Percentiles rank a stretch among this genome's conserved stretches.
Evolutionary conservation across 2,113 vertebrate species (phyloP).

Genomic region (Copsychus sechellarum): DNA sequence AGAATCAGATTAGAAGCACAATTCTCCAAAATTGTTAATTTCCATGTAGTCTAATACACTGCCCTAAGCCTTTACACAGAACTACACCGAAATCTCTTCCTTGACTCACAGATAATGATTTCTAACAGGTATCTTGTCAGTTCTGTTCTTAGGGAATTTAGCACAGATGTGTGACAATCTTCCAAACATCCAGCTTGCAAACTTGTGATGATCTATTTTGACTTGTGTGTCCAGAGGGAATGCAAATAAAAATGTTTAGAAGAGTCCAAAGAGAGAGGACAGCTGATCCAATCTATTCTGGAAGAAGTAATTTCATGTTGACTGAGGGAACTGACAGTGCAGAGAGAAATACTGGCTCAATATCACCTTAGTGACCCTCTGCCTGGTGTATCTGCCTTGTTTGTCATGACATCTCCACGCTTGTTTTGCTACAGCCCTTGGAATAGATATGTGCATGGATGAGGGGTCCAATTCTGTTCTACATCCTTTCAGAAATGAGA

Average conservation of each 20-base stretch:
- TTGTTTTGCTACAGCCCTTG: neutral
- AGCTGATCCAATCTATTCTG: neutral
- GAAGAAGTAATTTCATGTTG: neutral
- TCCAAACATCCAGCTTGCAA: neutral
- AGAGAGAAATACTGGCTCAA: neutral
- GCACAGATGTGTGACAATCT: neutral
- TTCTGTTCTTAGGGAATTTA: neutral
- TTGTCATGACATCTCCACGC: neutral
- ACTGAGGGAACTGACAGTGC: neutral
- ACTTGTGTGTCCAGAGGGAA: neutral
- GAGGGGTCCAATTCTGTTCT: neutral
- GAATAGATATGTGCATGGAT: neutral
- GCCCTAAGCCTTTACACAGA: neutral
- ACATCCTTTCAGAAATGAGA: neutral
- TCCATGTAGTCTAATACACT: neutral
- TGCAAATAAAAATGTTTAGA: neutral
- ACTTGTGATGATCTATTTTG: neutral
- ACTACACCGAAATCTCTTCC: neutral
- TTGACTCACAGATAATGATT: neutral
- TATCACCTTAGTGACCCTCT: neutral
- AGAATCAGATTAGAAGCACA: slow-evolving; percentile 12
- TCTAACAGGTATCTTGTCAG: neutral
- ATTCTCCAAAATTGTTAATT: neutral
- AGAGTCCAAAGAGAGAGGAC: neutral
- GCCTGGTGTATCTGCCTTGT: neutral